A percentile compares a stretch with the other conserved stretches of the same genome.
Conservation (phyloP, 2,888 invertebrate species). For the Molanna angustata region DNA sequence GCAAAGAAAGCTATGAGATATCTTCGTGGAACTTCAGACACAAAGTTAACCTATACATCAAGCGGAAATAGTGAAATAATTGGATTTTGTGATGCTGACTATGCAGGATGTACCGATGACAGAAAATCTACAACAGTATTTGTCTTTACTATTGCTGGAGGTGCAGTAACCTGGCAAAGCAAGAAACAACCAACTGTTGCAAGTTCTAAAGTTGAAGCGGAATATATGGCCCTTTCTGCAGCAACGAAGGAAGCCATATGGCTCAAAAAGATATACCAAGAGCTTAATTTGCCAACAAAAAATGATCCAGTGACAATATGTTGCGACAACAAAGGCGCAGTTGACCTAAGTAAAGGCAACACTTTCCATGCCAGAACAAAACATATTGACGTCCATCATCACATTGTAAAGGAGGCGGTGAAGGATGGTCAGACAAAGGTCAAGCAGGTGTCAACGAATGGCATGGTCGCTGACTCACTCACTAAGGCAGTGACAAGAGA, state of each 20-base stretch:
- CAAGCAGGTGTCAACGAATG: neutral
- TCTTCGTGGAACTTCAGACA: conserved; percentile 33
- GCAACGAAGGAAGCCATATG: conserved; percentile 31
- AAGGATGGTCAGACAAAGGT: neutral
- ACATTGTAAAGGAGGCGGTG: neutral
- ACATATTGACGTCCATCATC: conserved; percentile 2
- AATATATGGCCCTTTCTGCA: conserved; percentile 35
- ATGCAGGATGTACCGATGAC: conserved; percentile 3
- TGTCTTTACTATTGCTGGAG: conserved; percentile 33
- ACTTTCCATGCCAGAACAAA: neutral
- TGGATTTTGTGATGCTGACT: conserved; percentile 10
- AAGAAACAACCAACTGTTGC: conserved; percentile 34
- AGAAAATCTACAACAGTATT: conserved; percentile 7
- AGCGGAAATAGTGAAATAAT: neutral
- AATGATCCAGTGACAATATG: neutral
- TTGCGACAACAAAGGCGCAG: conserved; percentile 3
- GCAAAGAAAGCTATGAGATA: conserved; percentile 32
- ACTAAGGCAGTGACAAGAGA: neutral
- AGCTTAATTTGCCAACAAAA: neutral
- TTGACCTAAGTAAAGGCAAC: neutral
- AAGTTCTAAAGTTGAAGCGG: conserved; percentile 34
- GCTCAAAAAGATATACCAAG: conserved; percentile 1
- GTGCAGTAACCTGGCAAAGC: conserved; percentile 35
- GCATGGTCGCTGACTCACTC: conserved; percentile 1
- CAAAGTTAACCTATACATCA: conserved; percentile 11